Percentiles rank a stretch among this genome's conserved stretches.
These are phyloP conservation scores for Acromyrmex echinatior DNA, from an alignment of 1,140 invertebrate species.

Conservation along the genomic window DNA sequence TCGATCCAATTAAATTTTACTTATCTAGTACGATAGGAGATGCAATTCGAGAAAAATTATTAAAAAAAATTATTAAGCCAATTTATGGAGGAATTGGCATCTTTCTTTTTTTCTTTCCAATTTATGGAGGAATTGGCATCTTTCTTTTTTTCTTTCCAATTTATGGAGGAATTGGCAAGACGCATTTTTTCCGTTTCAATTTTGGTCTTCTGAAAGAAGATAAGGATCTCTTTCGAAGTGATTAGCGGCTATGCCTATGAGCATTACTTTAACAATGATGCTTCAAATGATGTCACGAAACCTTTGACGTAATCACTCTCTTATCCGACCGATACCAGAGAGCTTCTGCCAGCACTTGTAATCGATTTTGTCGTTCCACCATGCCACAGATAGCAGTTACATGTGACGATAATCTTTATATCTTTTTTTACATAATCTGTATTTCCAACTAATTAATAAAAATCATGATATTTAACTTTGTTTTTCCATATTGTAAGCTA, in stretches of 20 bases:
- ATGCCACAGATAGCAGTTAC: constrained; percentile 22
- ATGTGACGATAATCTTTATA: constrained; percentile 60
- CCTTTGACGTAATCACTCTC: constrained; percentile 75
- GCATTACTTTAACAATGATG: constrained; percentile 44
- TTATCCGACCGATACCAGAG: constrained; percentile 47
- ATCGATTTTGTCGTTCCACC: constrained; percentile 68
- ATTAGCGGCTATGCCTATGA: background rate
- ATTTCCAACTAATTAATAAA: background rate
- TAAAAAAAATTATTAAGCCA: constrained; percentile 5
- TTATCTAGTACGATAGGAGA: constrained; percentile 5
- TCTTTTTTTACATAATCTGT: background rate
- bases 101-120: background rate
- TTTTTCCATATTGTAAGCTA: background rate
- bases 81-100: too few species aligned
- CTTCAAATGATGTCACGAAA: constrained; percentile 73
- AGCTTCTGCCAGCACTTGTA: constrained; percentile 59
- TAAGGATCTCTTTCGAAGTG: background rate
- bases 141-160: background rate
- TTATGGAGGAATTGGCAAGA: background rate
- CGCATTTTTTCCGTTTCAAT: background rate
- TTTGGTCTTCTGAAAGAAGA: background rate
- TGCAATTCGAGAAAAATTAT: background rate
- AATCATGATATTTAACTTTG: background rate
- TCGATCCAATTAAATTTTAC: background rate
- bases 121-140: background rate